phyloP scores from a whole-genome alignment of 2,888 invertebrate species.

The Polietes domitor region DNA sequence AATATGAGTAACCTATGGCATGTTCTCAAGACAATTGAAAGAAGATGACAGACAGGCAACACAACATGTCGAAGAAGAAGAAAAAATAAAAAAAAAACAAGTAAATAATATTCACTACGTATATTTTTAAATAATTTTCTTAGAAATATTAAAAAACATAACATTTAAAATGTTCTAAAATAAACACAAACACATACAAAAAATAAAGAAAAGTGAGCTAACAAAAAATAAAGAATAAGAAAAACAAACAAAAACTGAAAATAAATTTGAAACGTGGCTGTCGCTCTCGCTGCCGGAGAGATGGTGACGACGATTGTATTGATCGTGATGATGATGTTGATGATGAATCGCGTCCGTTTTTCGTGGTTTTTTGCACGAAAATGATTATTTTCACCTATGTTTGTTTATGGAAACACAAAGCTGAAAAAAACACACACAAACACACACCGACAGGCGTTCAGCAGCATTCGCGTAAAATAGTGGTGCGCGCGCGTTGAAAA shows the following conservation, averaged over 20 bases:
- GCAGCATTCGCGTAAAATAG: neutral
- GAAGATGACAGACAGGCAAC: neutral
- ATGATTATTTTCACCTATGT: neutral
- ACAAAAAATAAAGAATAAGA: neutral
- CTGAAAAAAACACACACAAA: no score
- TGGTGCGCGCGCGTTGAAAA: slow-evolving; percentile 17
- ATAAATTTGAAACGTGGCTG: neutral
- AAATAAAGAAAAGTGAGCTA: neutral
- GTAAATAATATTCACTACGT: neutral
- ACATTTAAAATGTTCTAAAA: slow-evolving; percentile 16
- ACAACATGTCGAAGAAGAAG: neutral
- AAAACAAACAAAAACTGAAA: neutral
- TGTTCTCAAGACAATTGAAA: slow-evolving; percentile 26
- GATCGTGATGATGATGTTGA: neutral
- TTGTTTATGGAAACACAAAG: neutral
- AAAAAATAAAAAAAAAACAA: slow-evolving; percentile 22
- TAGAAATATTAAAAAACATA: neutral
- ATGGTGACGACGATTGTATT: neutral
- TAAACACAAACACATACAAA: slow-evolving; percentile 7
- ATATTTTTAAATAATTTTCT: slow-evolving; percentile 6
- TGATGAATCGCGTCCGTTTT: neutral
- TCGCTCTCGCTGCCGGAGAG: neutral
- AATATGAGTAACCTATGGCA: neutral
- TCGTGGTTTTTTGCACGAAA: slow-evolving; percentile 12
- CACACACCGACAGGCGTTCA: neutral